Conservation (phyloP, 2,888 invertebrate species). For the Melanostoma mellinum region DNA sequence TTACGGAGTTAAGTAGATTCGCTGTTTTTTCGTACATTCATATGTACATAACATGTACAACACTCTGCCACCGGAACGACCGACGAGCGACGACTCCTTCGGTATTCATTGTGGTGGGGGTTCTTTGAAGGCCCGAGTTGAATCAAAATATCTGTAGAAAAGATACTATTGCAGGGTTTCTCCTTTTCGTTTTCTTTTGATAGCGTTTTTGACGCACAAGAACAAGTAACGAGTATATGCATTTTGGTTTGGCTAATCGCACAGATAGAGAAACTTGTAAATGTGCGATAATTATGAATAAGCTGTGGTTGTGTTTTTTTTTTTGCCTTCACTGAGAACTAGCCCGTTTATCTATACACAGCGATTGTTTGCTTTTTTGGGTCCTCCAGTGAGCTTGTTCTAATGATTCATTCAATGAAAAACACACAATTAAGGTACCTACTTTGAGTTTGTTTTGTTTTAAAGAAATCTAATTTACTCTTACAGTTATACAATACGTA, state of each 20-base stretch:
- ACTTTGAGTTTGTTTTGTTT: background rate
- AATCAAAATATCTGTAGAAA: slow-evolving; percentile 34
- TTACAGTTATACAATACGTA: too few relatives aligned
- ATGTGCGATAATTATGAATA: slow-evolving; percentile 14
- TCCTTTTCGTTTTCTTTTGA: slow-evolving; percentile 41
- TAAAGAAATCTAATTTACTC: too few relatives aligned
- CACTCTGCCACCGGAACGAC: too few relatives aligned
- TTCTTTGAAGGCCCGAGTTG: slow-evolving; percentile 42
- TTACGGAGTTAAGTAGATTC: too few relatives aligned
- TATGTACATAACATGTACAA: too few relatives aligned
- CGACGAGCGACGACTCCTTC: background rate
- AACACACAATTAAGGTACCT: background rate
- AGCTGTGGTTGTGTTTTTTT: too few relatives aligned
- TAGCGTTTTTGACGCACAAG: slow-evolving; percentile 23
- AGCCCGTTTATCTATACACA: too few relatives aligned
- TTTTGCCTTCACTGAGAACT: too few relatives aligned
- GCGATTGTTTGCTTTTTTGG: too few relatives aligned
- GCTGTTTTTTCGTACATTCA: background rate
- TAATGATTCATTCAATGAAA: too few relatives aligned
- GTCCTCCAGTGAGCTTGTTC: too few relatives aligned
- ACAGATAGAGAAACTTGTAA: slow-evolving; percentile 9
- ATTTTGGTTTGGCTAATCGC: background rate
- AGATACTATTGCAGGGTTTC: slow-evolving; percentile 44
- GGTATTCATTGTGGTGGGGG: slow-evolving; percentile 13
- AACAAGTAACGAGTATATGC: background rate